phyloP scores from a whole-genome alignment of 2,113 vertebrate genomes.

The Thryonomys swinderianus region DNA sequence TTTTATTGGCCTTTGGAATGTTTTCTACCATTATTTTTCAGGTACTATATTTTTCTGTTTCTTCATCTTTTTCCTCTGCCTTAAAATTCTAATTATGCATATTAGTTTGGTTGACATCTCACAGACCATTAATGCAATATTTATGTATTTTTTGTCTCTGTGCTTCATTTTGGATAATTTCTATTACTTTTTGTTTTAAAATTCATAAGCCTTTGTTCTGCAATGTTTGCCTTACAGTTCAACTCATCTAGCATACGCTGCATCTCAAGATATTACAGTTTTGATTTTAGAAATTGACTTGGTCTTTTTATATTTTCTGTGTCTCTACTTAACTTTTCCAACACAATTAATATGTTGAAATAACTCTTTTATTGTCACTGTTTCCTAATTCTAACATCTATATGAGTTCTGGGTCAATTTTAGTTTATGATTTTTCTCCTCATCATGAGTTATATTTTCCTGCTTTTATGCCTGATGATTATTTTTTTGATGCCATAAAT shows the following conservation, averaged over 20 bases:
- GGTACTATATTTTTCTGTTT: not conserved
- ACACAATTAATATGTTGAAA: not conserved
- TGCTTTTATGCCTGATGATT: not conserved
- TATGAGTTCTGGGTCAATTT: not conserved
- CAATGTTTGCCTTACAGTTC: not conserved
- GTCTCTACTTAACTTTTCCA: not conserved
- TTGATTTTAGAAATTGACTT: not conserved
- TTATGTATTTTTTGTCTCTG: not conserved
- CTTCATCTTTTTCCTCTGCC: not conserved
- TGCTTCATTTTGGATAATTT: conserved; percentile 8
- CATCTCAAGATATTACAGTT: not conserved
- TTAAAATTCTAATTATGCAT: not conserved
- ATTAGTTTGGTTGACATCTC: not conserved
- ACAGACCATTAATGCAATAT: no score
- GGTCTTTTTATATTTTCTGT: not conserved
- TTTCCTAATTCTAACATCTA: conserved; percentile 22
- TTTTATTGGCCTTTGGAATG: not conserved
- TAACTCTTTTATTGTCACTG: not conserved
- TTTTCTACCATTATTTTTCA: conserved; percentile 4
- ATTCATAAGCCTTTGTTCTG: not conserved
- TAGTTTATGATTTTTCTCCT: not conserved
- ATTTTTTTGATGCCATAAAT: not conserved
- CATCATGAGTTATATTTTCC: not conserved
- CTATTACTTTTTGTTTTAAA: not conserved
- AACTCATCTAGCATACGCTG: not conserved